phyloP scores from a whole-genome alignment of 2,888 invertebrate genomes.

The Noctua comes region DNA sequence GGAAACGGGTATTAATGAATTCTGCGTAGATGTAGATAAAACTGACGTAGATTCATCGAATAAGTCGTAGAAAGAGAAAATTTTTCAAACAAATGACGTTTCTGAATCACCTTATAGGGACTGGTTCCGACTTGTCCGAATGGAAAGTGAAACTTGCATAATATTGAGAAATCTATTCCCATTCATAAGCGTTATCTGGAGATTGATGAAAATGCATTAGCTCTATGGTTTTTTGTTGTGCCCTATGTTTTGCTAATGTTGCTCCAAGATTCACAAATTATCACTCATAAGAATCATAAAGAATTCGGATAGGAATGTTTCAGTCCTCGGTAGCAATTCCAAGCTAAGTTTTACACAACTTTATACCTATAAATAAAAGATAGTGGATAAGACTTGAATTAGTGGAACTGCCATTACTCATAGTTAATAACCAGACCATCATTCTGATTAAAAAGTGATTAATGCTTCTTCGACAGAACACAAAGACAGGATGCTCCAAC shows the following conservation, averaged over 20 bases:
- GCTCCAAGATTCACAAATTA: neutral
- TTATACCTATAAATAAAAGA: neutral
- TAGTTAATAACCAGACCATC: no score
- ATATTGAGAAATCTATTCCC: conserved; percentile 43
- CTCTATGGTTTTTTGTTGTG: neutral
- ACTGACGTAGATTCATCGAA: conserved; percentile 7
- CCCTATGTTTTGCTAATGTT: neutral
- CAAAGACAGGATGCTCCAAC: neutral
- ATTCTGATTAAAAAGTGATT: neutral
- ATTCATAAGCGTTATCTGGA: neutral
- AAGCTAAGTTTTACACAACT: neutral
- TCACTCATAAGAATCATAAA: neutral
- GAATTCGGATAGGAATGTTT: neutral
- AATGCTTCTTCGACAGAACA: neutral
- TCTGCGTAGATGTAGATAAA: no score
- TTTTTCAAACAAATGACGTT: conserved; percentile 24
- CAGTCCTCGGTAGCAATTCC: neutral
- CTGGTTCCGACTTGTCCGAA: conserved; percentile 58
- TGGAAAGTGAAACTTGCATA: conserved; percentile 62
- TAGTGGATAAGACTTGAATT: neutral
- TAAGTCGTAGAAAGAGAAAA: conserved; percentile 36
- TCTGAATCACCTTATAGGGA: conserved; percentile 54
- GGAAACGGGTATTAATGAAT: no score
- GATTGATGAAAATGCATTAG: neutral
- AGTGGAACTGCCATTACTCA: neutral